These are phyloP conservation scores for Rhinophrynus dorsalis DNA, from an alignment of 2,797 vertebrate species.

Conservation along the genomic window DNA sequence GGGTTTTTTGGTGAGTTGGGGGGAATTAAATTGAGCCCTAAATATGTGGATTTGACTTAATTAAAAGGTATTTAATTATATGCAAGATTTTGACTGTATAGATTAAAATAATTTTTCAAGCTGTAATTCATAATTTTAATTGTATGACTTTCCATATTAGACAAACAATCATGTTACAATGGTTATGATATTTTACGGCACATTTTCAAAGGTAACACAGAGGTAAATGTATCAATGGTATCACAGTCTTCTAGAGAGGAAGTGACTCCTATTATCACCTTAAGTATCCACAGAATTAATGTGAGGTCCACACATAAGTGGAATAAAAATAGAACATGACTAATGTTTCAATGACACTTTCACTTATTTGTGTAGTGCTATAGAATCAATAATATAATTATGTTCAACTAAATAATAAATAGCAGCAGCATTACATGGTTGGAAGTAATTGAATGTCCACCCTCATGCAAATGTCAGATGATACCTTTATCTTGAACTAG, in stretches of 20 bases:
- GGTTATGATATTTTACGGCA: not conserved
- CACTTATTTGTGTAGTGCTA: not conserved
- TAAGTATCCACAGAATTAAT: not conserved
- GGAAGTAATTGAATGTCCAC: slow-evolving; percentile 2
- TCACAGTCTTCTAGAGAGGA: not conserved
- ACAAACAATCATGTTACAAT: not conserved
- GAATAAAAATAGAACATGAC: not conserved
- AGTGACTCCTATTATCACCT: not conserved
- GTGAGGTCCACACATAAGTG: not conserved
- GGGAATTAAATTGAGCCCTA: too few species aligned
- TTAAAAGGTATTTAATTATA: too few species aligned
- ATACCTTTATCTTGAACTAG: not conserved
- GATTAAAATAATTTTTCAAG: too few species aligned
- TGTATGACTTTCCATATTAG: not conserved
- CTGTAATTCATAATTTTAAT: not conserved
- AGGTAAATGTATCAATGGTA: not conserved
- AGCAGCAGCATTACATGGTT: not conserved
- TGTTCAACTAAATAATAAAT: slow-evolving; percentile 8
- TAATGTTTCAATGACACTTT: not conserved
- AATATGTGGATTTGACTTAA: too few species aligned
- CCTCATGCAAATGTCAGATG: not conserved
- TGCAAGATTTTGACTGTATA: too few species aligned
- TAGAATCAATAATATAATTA: slow-evolving; percentile 19
- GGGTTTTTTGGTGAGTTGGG: too few species aligned
- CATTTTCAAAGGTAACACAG: not conserved